Percentiles rank a stretch among this genome's conserved stretches.
These are phyloP conservation scores for Lasioglossum malachurum DNA, from an alignment of 2,888 invertebrate species.

Conservation along the genomic window DNA sequence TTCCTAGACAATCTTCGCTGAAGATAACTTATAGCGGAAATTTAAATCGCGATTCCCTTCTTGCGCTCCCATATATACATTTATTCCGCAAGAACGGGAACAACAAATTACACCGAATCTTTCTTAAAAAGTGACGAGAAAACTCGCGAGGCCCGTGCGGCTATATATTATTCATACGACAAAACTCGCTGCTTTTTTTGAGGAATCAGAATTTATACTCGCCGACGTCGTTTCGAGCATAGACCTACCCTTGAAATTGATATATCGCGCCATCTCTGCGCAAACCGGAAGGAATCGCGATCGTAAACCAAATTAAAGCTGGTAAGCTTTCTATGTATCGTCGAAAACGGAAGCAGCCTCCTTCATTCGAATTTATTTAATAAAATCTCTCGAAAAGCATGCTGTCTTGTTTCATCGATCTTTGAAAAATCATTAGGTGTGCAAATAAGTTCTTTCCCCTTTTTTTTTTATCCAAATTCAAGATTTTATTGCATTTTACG, in stretches of 20 bases:
- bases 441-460: too few relatives aligned
- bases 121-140: background rate
- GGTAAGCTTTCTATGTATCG: background rate
- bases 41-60: background rate
- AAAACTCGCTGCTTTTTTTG: constrained; percentile 18
- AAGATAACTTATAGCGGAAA: background rate
- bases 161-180: constrained; percentile 29
- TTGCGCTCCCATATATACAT: background rate
- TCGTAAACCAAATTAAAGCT: constrained; percentile 35
- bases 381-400: background rate
- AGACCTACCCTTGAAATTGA: constrained; percentile 21
- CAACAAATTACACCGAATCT: background rate
- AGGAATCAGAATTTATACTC: constrained; percentile 27
- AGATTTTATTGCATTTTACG: too few relatives aligned
- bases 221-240: background rate
- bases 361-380: background rate
- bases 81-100: background rate
- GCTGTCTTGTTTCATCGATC: background rate
- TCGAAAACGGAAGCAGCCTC: background rate
- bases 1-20: constrained; percentile 7
- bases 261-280: constrained; percentile 11
- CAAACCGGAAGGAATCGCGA: constrained; percentile 16
- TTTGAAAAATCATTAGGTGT: background rate
- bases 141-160: background rate
- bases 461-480: too few relatives aligned